phyloP scores from a whole-genome alignment of 2,113 vertebrate species.

The Aldabrachelys gigantea region DNA sequence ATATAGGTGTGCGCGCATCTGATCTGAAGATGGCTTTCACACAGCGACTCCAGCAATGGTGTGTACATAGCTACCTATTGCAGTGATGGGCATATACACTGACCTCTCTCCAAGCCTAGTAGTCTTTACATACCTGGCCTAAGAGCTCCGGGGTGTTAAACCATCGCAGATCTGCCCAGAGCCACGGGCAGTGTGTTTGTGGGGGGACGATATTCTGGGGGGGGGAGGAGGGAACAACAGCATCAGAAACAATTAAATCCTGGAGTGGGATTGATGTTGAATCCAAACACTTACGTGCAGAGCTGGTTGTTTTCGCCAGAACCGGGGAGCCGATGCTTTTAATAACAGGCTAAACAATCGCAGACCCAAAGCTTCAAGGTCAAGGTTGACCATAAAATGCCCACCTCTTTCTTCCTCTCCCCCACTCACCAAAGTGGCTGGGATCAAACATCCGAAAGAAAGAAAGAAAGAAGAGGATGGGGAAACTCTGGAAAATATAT shows the following conservation, averaged over 20 bases:
- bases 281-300: background rate
- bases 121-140: background rate
- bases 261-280: background rate
- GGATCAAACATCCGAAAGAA: background rate
- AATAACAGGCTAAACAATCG: background rate
- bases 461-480: background rate
- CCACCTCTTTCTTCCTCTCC: background rate
- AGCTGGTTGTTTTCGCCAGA: background rate
- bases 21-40: background rate
- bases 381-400: background rate
- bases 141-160: background rate
- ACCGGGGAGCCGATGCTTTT: background rate
- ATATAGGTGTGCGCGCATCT: background rate
- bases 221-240: background rate
- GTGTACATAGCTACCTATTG: background rate
- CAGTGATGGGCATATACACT: background rate
- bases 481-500: background rate
- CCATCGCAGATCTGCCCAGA: background rate
- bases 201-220: background rate
- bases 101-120: background rate
- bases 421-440: background rate
- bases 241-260: background rate
- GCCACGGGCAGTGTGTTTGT: background rate
- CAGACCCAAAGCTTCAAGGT: background rate
- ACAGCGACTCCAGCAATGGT: background rate